phyloP scores from a whole-genome alignment of 1,140 invertebrate genomes.

The Zophobas morio region DNA sequence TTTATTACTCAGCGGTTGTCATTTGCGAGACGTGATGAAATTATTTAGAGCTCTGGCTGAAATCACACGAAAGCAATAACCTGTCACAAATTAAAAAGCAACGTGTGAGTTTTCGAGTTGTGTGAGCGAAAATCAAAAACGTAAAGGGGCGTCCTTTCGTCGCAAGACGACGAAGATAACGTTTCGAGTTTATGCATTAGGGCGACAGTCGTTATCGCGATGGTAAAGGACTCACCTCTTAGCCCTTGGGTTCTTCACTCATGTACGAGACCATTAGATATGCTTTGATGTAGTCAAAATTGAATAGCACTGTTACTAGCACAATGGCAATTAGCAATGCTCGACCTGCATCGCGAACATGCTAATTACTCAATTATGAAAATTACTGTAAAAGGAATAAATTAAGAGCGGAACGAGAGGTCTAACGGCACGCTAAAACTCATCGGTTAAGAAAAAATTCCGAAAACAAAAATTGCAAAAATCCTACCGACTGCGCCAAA shows the following conservation, averaged over 20 bases:
- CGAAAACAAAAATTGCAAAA: too few species aligned
- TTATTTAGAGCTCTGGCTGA: constrained; percentile 26
- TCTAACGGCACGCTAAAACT: too few species aligned
- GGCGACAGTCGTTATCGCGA: constrained; percentile 23
- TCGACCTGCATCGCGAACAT: constrained; percentile 38
- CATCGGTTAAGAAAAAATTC: too few species aligned
- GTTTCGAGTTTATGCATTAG: constrained; percentile 28
- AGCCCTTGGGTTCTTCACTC: constrained; percentile 16
- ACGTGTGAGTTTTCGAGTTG: neutral
- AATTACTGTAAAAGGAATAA: constrained; percentile 24
- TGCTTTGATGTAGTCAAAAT: constrained; percentile 38
- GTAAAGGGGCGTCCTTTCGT: neutral
- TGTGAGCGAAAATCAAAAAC: too few species aligned
- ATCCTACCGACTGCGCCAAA: too few species aligned
- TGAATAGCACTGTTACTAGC: constrained; percentile 26
- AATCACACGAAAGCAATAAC: constrained; percentile 16
- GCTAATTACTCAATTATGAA: constrained; percentile 41
- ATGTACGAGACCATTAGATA: constrained; percentile 35
- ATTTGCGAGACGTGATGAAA: constrained; percentile 16
- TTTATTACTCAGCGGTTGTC: constrained; percentile 38
- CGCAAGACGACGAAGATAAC: constrained; percentile 26
- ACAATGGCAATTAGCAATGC: constrained; percentile 40
- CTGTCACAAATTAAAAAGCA: neutral
- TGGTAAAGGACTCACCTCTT: constrained; percentile 33
- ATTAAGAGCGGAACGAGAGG: neutral